Evolutionary conservation across 2,113 vertebrate species (phyloP).

Genomic region (Bubo blakistoni): DNA sequence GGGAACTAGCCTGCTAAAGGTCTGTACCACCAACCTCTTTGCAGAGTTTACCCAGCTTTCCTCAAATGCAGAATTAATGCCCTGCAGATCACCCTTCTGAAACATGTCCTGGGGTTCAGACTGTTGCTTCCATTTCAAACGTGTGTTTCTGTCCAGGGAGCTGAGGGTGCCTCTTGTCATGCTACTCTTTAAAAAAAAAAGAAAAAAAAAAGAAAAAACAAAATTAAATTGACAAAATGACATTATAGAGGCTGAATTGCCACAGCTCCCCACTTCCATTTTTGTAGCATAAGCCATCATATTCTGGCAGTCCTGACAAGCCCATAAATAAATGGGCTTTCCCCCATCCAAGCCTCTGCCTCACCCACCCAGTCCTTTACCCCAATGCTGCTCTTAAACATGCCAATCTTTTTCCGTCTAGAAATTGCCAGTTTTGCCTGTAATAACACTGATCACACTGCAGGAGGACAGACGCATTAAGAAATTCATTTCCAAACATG

Average conservation of each 20-base stretch:
- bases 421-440: background rate
- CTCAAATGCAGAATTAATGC: background rate
- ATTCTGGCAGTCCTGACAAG: background rate
- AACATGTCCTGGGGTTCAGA: background rate
- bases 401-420: accelerated
- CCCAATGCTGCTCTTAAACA: background rate
- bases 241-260: background rate
- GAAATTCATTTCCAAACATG: background rate
- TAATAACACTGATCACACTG: accelerated
- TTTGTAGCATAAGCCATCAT: background rate
- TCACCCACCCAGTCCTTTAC: background rate
- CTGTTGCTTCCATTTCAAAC: background rate
- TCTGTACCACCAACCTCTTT: background rate
- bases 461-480: background rate
- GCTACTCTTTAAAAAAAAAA: background rate
- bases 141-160: background rate
- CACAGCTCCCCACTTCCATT: background rate
- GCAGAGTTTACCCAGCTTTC: background rate
- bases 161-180: background rate
- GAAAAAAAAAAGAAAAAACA: background rate
- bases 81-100: background rate
- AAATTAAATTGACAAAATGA: background rate
- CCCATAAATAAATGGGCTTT: background rate
- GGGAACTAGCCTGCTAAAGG: background rate
- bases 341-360: background rate